Evolutionary conservation across 2,113 vertebrate species (phyloP), one percentile per base, ranked within the genome.

Genomic region (Myiopsitta monachus): DNA sequence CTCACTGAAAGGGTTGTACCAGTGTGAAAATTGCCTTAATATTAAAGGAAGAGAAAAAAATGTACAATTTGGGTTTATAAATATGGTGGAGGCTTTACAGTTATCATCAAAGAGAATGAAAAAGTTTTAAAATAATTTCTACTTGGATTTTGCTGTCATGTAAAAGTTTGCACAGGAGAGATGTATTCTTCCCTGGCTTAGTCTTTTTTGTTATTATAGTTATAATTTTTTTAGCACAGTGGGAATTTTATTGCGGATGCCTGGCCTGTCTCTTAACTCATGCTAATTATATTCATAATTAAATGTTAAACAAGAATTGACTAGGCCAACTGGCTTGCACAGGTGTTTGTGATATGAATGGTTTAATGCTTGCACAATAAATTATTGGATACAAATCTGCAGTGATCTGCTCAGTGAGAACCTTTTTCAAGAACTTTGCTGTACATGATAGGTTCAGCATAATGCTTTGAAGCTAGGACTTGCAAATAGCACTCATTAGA

Each of bases 201-300:
- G 46, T 15, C 18, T 81, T 74, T 59, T 88, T 73, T 96, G 77
- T 87, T 87, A 49, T 92, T 95, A 63, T 51, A 82, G 75, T 95
- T 88, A 75, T 19, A 82, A 80, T 95, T 94, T 95, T 97, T 96
- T 91, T 87, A 87, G 69, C 96, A 95, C 93, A 96, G 85, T 92
- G 88, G 96, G 97, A 98, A 97, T 97, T 98, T 98, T 97, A 98
- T 96, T 94, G 96, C 95, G 5, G 92, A 96, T 98, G 97, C 96
- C 97, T 98, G 92, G 97, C 91, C 89, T 98, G 98, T 97, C 97
- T 98, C 98, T 98, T 98, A 98, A 98, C 95, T 98, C 98, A 98
- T 98, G 97, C 94, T 98, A 98, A 98, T 98, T 97, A 98, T 97
- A 97, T 98, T 98, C 98, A 98, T 98, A 98, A 98, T 98, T 98